phyloP scores from a whole-genome alignment of 2,888 invertebrate species.

The Minunthozetes semirufus region DNA sequence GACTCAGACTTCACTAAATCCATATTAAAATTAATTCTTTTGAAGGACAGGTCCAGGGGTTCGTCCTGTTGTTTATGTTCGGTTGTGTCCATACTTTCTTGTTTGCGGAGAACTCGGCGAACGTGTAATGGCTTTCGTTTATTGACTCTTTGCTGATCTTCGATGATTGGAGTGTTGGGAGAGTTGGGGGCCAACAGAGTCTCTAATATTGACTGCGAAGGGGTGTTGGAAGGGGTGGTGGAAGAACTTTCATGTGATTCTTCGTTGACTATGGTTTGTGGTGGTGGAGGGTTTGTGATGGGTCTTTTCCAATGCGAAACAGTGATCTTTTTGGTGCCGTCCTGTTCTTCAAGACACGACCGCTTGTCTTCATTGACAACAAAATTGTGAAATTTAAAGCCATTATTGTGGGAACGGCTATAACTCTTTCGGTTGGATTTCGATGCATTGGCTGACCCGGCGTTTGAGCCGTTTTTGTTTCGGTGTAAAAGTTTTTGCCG shows the following conservation, averaged over 20 bases:
- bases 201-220: constrained; percentile 22
- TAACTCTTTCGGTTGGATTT: constrained; percentile 9
- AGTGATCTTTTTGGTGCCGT: constrained; percentile 44
- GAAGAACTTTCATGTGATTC: background rate
- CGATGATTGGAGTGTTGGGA: background rate
- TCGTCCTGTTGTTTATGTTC: background rate
- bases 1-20: no score
- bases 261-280: background rate
- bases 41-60: constrained; percentile 29
- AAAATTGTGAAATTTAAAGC: constrained; percentile 37
- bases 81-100: background rate
- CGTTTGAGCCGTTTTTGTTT: constrained; percentile 7
- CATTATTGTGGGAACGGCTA: constrained; percentile 17
- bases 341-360: constrained; percentile 40
- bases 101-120: constrained; percentile 20
- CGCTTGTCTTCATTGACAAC: constrained; percentile 33
- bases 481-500: constrained; percentile 17
- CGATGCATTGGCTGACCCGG: background rate
- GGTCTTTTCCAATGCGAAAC: constrained; percentile 41
- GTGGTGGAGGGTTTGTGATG: no score
- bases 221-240: background rate
- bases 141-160: constrained; percentile 1
- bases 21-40: background rate
- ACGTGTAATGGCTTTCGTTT: constrained; percentile 26
- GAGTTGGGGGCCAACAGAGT: constrained; percentile 17